Evolutionary conservation across 37 sponge, comb jelly and placozoan genomes (phyloP), one percentile per base, ranked within the genome.

Genomic region (Tethya wilhelma): DNA sequence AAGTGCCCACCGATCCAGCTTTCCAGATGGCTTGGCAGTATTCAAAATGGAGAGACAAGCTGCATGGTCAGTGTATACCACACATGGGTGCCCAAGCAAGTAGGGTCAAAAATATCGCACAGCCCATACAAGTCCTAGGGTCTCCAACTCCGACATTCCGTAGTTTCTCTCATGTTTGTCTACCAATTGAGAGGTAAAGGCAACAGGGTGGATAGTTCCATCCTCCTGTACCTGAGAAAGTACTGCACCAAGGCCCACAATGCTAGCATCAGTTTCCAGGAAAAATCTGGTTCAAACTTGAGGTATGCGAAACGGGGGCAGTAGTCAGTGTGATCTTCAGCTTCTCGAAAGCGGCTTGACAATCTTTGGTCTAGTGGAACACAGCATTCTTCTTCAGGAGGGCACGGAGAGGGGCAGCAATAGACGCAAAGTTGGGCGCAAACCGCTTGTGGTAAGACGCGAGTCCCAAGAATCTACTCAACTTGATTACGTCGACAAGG

Each of bases 121-220:
- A 59, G 76, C 64, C 74, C 74, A 56, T 12, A 73, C 58, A 39
- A 75, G 57, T 56, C 74, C 90, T n/a, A 89, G 73, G 11, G 90
- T 83, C 55, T 89, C 90, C 7, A 89, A 58, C 55, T 89, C 84
- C 6, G 90, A 75, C 30, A 89, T 83, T 12, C 90, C 73, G n/a
- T 83, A 89, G 57, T 89, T 83, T 59, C 67, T 83, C 57, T 73
- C 56, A 28, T 73, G 74, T 75, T 88, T 40, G 53, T 74, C 40
- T 31, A 82, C 58, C 14, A 79, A 33, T 0, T 83, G 71, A 29
- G 73, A 75, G 37, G 77, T 73, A 59, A 76, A 87, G 17, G 77
- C 81, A 33, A 81, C 59, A 59, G 81, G 86, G 34, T 71, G 79
- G 5, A 71, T 11, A 5, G 30, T 80, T 1, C 87, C 74, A 28